Conservation (phyloP, 1,140 invertebrate genomes). For the Meloidogyne hapla region DNA sequence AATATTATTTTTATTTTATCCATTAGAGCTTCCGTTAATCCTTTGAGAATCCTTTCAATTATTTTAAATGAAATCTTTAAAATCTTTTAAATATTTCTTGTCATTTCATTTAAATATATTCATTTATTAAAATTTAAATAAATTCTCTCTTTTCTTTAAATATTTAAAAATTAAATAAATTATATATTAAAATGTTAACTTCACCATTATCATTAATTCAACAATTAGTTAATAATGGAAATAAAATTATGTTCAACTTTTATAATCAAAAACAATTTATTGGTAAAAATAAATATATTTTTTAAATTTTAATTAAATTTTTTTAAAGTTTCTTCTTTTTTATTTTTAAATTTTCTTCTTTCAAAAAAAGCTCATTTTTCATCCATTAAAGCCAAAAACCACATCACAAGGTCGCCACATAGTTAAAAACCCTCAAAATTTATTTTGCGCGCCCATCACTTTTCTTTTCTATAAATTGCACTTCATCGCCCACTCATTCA, state of each 20-base stretch:
- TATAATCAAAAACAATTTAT: constrained; percentile 4
- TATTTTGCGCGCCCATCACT: constrained; percentile 2
- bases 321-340: too few relatives aligned
- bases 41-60: background rate
- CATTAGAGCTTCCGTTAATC: constrained; percentile 5
- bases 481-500: background rate
- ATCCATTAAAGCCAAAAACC: constrained; percentile 3
- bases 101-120: background rate
- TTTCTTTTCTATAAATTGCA: background rate
- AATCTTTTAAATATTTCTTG: background rate
- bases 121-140: background rate
- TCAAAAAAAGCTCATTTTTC: background rate
- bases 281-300: background rate
- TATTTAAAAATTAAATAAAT: too few relatives aligned
- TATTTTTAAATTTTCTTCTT: background rate
- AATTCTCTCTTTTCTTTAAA: background rate
- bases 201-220: background rate
- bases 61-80: background rate
- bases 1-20: background rate
- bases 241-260: constrained; percentile 3
- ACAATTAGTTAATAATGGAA: background rate
- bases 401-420: constrained; percentile 4
- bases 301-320: too few relatives aligned
- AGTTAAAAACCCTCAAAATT: background rate
- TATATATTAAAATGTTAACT: background rate